These are phyloP conservation scores for Choristoneura fumiferana DNA, from an alignment of 1,140 invertebrate genomes.

Conservation along the genomic window DNA sequence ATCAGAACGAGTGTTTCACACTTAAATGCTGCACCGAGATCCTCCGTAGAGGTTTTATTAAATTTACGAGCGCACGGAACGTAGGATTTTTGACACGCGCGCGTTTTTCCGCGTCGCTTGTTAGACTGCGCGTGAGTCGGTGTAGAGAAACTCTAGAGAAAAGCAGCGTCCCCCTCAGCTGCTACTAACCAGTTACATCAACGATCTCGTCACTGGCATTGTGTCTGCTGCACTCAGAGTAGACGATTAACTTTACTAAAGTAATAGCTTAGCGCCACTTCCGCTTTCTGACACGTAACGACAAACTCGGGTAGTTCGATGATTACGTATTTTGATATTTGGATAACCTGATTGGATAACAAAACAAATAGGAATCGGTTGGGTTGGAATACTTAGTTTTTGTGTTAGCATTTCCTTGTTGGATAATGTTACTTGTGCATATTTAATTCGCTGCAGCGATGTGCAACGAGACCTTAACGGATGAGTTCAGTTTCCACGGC, in stretches of 20 bases:
- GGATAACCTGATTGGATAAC: slow-evolving; percentile 10
- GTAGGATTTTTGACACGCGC: slow-evolving; percentile 34
- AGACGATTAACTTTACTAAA: slow-evolving; percentile 23
- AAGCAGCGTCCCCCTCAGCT: slow-evolving; percentile 51
- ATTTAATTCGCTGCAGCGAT: too few relatives aligned
- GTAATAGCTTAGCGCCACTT: slow-evolving; percentile 35
- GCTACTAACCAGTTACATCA: slow-evolving; percentile 70
- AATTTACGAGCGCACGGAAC: neutral
- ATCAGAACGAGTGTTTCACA: slow-evolving; percentile 26
- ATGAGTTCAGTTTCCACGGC: too few relatives aligned
- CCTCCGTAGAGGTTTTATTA: neutral
- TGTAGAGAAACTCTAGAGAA: slow-evolving; percentile 69
- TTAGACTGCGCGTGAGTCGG: slow-evolving; percentile 51
- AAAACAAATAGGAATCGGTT: too few relatives aligned
- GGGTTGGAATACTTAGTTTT: slow-evolving; percentile 6
- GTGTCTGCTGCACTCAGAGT: too few relatives aligned
- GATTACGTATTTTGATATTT: neutral
- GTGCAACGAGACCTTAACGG: too few relatives aligned
- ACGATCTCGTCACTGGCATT: slow-evolving; percentile 49
- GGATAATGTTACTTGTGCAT: too few relatives aligned
- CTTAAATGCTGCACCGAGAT: slow-evolving; percentile 21
- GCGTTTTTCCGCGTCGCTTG: slow-evolving; percentile 38
- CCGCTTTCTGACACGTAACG: slow-evolving; percentile 41
- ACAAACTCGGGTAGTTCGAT: slow-evolving; percentile 15
- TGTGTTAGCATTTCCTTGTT: neutral